Evolutionary conservation across 2,113 vertebrate species (phyloP), one percentile per base, ranked within the genome.

Genomic region (Candoia aspera): DNA sequence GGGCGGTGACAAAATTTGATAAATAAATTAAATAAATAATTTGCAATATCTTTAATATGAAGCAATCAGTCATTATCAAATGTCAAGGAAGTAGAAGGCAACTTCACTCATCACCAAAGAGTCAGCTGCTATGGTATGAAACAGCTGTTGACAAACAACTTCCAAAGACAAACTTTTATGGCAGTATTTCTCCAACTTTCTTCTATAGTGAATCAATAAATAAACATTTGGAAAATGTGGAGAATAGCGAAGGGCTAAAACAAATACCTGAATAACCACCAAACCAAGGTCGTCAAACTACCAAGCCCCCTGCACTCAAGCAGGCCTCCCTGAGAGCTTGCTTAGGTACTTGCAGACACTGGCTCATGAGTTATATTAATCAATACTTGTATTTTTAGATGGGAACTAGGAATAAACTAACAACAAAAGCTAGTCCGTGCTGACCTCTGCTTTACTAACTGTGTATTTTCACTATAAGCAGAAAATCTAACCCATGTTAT

Each of bases 121-220:
- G 0, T 37, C 94, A 55, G 87, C 85, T 91, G n/a, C 92, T 92
- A 90, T 94, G 53, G 93, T 90, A 92, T 11, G 73, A 90, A 62
- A 93, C 17, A 94, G 21, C 58, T 89, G 46, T 94, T 90, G 88
- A 42, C 4, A 91, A 96, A 92, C 42, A 83, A 92, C n/a, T 89
- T 95, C 54, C 90, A 37, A 58, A 93, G 57, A 93, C 91, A 94
- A 88, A 42, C 42, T 42, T 3, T 42, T 42, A 42, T 3, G 42
- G 42, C 42, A 42, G 42, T 42, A 42, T 42, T 42, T 42, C 2
- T 42, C 42, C 42, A 42, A 42, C 42, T 42, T 42, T 42, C 42
- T 42, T 42, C 42, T 42, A 42, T 42, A 42, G 42, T 42, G 42
- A 42, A 42, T 42, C 42, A 42, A 2, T 42, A 42, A 42, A 42